Conservation (phyloP, 1,140 invertebrate genomes). For the Zaprionus gabonicus region DNA sequence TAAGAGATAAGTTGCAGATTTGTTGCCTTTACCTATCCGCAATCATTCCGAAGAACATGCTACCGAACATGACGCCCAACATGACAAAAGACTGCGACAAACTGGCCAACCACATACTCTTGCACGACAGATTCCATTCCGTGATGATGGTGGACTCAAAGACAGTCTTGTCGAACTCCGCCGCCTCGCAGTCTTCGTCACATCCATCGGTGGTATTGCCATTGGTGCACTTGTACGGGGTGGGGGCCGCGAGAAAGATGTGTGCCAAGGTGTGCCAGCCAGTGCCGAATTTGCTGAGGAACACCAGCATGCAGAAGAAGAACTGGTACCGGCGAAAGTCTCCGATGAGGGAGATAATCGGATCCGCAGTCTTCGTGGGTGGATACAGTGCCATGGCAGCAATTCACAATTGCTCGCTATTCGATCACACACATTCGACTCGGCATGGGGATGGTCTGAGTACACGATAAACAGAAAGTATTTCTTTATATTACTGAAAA, state of each 20-base stretch:
- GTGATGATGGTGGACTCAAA: constrained; percentile 90
- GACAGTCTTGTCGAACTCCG: constrained; percentile 87
- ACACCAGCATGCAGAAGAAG: constrained; percentile 87
- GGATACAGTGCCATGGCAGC: neutral
- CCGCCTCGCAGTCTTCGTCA: constrained; percentile 85
- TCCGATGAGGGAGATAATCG: constrained; percentile 85
- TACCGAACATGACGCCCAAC: constrained; percentile 90
- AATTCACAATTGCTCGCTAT: too few relatives aligned
- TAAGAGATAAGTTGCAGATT: too few relatives aligned
- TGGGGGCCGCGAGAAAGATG: constrained; percentile 88
- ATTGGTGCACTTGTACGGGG: constrained; percentile 83
- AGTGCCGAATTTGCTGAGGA: constrained; percentile 89
- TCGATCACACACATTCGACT: too few relatives aligned
- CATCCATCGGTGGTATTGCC: constrained; percentile 84
- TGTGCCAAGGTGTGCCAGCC: constrained; percentile 89
- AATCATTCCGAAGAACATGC: constrained; percentile 89
- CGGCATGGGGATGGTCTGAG: too few relatives aligned
- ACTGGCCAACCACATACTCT: constrained; percentile 87
- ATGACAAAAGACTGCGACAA: constrained; percentile 91
- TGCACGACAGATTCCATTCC: constrained; percentile 91
- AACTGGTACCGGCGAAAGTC: constrained; percentile 90
- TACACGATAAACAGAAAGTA: too few relatives aligned
- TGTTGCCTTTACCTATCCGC: constrained; percentile 88
- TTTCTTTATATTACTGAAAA: neutral
- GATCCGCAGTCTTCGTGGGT: constrained; percentile 45